phyloP scores from a whole-genome alignment of 2,113 vertebrate species.

The Myocastor coypus region DNA sequence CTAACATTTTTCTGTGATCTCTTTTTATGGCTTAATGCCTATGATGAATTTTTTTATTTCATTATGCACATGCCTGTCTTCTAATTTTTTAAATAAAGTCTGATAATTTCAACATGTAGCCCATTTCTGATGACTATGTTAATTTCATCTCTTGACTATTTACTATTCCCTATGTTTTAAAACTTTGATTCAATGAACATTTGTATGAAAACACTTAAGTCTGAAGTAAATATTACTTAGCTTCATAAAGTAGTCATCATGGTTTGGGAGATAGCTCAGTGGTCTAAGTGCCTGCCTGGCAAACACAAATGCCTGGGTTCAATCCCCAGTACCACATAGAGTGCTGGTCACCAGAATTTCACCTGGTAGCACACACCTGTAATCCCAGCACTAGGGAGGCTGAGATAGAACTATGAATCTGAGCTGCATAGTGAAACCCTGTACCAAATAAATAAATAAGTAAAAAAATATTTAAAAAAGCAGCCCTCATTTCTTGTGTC shows the following conservation, averaged over 20 bases:
- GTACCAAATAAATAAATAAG: too few species aligned
- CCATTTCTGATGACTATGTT: background rate
- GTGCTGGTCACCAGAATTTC: too few species aligned
- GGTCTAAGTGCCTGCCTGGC: too few species aligned
- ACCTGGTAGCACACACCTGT: too few species aligned
- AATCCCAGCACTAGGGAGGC: too few species aligned
- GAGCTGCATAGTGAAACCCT: too few species aligned
- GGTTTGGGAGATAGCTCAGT: too few species aligned
- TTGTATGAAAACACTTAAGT: constrained; percentile 1
- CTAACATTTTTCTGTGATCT: background rate
- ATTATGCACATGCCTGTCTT: background rate
- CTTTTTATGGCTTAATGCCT: constrained; percentile 11
- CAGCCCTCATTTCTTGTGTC: background rate
- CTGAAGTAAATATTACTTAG: constrained; percentile 4
- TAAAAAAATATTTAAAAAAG: too few species aligned
- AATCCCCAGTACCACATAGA: too few species aligned
- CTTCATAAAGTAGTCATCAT: background rate
- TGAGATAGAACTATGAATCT: too few species aligned
- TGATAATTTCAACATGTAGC: background rate
- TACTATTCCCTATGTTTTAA: background rate
- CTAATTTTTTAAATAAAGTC: constrained; percentile 17
- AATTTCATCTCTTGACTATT: constrained; percentile 23
- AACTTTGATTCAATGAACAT: background rate
- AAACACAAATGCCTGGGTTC: too few species aligned
- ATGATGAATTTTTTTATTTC: constrained; percentile 27